Evolutionary conservation across 2,113 vertebrate species (phyloP).

Genomic region (Natator depressus): DNA sequence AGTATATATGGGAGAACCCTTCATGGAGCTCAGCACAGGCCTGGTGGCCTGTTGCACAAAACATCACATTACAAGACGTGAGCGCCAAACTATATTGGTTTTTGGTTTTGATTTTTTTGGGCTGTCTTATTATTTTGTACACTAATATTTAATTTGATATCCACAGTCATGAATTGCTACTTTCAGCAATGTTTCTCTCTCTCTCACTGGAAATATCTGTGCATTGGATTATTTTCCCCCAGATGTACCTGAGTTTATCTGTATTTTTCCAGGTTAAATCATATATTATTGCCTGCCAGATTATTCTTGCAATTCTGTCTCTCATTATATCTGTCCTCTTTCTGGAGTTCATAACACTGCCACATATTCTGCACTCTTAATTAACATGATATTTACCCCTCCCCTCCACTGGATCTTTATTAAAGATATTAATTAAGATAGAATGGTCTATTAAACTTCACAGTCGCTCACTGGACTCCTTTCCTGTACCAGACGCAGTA

Average conservation of each 20-base stretch:
- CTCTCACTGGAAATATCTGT: conserved; percentile 49
- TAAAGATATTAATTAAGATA: background rate
- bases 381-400: conserved; percentile 29
- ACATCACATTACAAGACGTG: background rate
- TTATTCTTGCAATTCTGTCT: background rate
- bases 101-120: background rate
- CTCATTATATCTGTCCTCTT: background rate
- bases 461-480: background rate
- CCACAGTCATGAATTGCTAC: conserved; percentile 22
- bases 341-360: background rate
- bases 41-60: conserved; percentile 7
- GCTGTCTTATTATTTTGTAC: conserved; percentile 56
- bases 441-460: background rate
- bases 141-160: background rate
- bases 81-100: conserved; percentile 39
- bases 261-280: conserved; percentile 18
- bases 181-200: conserved; percentile 37
- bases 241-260: conserved; percentile 15
- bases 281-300: background rate
- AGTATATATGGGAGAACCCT: background rate
- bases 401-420: conserved; percentile 22
- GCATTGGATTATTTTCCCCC: conserved; percentile 20
- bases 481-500: background rate
- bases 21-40: background rate
- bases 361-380: conserved; percentile 36